phyloP scores from a whole-genome alignment of 1,140 invertebrate species.

The Idris sp. region DNA sequence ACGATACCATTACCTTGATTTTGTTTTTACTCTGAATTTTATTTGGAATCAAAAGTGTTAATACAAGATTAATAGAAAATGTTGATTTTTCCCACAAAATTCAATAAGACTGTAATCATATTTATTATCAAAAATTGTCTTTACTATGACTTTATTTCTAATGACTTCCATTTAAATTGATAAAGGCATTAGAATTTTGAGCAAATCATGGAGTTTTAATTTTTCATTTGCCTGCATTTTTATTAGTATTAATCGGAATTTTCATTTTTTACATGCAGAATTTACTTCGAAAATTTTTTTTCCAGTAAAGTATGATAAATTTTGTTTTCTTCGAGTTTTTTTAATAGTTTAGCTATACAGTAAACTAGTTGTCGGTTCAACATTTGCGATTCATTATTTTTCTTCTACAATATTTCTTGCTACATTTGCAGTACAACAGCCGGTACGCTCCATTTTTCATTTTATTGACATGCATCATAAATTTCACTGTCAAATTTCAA shows the following conservation, averaged over 20 bases:
- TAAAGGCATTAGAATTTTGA: too few species aligned
- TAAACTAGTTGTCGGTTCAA: conserved; percentile 19
- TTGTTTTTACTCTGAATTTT: conserved; percentile 51
- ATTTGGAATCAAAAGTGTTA: conserved; percentile 35
- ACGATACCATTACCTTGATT: conserved; percentile 55
- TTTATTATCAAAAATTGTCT: conserved; percentile 35
- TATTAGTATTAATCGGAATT: too few species aligned
- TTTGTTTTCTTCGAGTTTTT: not conserved
- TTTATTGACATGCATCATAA: conserved; percentile 44
- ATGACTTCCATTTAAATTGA: too few species aligned
- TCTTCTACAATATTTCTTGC: conserved; percentile 37
- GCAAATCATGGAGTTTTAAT: too few species aligned
- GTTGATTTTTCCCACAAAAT: conserved; percentile 34
- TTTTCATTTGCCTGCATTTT: too few species aligned
- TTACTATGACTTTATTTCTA: too few species aligned
- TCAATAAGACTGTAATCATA: conserved; percentile 33
- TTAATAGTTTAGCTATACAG: not conserved
- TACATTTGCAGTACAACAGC: conserved; percentile 22
- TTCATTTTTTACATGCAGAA: too few species aligned
- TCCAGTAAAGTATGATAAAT: too few species aligned
- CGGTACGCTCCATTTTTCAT: conserved; percentile 44
- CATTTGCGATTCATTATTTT: conserved; percentile 53
- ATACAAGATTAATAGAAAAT: conserved; percentile 47
- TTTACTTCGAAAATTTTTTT: too few species aligned
- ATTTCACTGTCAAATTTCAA: conserved; percentile 46